Conservation (phyloP, 2,113 vertebrate genomes). For the Chaetodon auriga region DNA sequence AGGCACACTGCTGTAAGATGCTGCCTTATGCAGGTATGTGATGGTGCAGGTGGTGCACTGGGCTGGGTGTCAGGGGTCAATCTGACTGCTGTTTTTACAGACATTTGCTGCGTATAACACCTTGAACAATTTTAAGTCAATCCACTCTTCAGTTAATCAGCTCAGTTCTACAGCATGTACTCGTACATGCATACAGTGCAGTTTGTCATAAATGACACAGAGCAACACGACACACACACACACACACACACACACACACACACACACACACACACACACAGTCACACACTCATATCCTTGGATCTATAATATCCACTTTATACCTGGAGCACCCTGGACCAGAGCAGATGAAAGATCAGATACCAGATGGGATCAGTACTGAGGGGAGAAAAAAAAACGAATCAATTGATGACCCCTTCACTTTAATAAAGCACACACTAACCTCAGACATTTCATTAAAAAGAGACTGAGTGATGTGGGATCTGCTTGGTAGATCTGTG, state of each 20-base stretch:
- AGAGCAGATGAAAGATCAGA: constrained; percentile 54
- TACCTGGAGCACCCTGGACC: constrained; percentile 33
- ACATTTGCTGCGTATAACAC: too few relatives aligned
- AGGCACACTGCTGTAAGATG: too few relatives aligned
- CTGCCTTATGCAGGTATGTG: too few relatives aligned
- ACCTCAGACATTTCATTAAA: constrained; percentile 67
- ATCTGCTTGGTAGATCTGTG: constrained; percentile 12
- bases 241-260: neutral
- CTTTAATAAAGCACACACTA: constrained; percentile 67
- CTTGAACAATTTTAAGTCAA: neutral
- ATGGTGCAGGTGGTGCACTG: too few relatives aligned
- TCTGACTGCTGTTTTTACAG: too few relatives aligned
- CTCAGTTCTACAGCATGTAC: neutral
- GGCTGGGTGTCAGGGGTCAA: too few relatives aligned
- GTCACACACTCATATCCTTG: neutral
- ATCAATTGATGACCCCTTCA: constrained; percentile 70
- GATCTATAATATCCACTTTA: constrained; percentile 33
- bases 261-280: constrained; percentile 22
- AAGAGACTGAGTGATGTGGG: constrained; percentile 36
- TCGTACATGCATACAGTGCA: neutral
- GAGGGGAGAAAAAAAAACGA: constrained; percentile 28
- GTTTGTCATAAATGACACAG: neutral
- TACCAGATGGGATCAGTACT: constrained; percentile 55
- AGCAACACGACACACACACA: constrained; percentile 1
- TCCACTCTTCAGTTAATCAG: neutral